Percentiles rank a stretch among this genome's conserved stretches.
These are phyloP conservation scores for Agriopis marginaria DNA, from an alignment of 2,888 invertebrate species.

Conservation along the genomic window DNA sequence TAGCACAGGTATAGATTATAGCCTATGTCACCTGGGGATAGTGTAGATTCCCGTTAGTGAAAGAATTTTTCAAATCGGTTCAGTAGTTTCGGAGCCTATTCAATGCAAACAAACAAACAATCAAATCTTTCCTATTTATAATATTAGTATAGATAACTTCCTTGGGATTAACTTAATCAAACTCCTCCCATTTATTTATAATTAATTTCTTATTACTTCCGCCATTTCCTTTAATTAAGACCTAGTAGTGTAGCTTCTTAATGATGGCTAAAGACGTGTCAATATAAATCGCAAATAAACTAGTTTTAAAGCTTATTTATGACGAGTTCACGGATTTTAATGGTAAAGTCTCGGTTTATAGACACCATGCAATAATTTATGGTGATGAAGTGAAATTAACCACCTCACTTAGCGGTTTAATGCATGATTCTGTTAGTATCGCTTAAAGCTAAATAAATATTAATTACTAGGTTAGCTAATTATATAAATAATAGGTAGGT, in stretches of 20 bases:
- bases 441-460: not conserved
- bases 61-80: too few relatives aligned
- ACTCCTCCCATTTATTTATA: not conserved
- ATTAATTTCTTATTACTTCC: constrained; percentile 7
- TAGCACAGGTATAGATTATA: too few relatives aligned
- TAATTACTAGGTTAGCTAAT: not conserved
- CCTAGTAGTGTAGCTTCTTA: constrained; percentile 8
- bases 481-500: not conserved
- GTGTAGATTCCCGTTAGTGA: too few relatives aligned
- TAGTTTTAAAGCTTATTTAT: constrained; percentile 20
- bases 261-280: constrained; percentile 17
- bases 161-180: too few relatives aligned
- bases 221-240: constrained; percentile 20
- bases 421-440: constrained; percentile 1
- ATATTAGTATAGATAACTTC: too few relatives aligned
- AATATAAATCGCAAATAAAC: constrained; percentile 28
- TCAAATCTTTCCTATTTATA: too few relatives aligned
- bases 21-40: too few relatives aligned
- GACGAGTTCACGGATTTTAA: constrained; percentile 19
- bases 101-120: too few relatives aligned
- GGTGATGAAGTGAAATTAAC: constrained; percentile 26
- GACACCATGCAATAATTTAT: constrained; percentile 22
- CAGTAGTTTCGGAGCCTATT: too few relatives aligned
- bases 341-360: constrained; percentile 12
- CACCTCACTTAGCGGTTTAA: constrained; percentile 10